Percentiles rank a stretch among this genome's conserved stretches.
Evolutionary conservation across 1,140 invertebrate species (phyloP).

Genomic region (Cyphomyrmex costatus): DNA sequence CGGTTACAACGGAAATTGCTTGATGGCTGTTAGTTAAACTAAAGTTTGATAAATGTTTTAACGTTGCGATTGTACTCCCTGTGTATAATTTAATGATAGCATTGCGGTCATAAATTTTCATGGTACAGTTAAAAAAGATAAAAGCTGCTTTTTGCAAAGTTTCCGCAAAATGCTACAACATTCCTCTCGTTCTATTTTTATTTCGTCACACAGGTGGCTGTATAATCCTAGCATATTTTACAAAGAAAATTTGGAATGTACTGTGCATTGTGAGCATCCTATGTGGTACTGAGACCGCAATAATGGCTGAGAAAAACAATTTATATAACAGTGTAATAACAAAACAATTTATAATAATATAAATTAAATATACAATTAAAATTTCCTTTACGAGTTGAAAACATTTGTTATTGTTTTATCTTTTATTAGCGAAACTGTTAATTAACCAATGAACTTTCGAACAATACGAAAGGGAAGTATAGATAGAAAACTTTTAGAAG

Average conservation of each 20-base stretch:
- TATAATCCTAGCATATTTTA: constrained; percentile 48
- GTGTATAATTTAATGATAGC: constrained; percentile 14
- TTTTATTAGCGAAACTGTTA: neutral
- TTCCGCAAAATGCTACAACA: neutral
- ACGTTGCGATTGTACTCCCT: neutral
- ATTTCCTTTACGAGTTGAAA: neutral
- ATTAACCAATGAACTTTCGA: constrained; percentile 2
- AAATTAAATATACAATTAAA: constrained; percentile 26
- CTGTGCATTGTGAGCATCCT: neutral
- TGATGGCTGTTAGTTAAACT: constrained; percentile 22
- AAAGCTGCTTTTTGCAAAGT: constrained; percentile 42
- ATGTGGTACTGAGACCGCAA: neutral
- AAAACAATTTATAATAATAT: no score
- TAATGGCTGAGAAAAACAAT: neutral
- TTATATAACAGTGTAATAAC: no score
- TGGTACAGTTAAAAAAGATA: constrained; percentile 32
- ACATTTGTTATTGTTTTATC: neutral
- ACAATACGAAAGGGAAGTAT: neutral
- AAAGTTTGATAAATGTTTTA: constrained; percentile 36
- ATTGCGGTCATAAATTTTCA: constrained; percentile 39
- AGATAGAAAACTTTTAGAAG: constrained; percentile 7
- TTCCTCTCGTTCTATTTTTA: constrained; percentile 12
- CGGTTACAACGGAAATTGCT: constrained; percentile 1
- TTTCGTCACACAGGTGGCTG: constrained; percentile 5
- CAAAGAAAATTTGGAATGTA: constrained; percentile 24